Percentiles rank a stretch among this genome's conserved stretches.
These are phyloP conservation scores for Microctonus brassicae DNA, from an alignment of 2,888 invertebrate genomes.

Conservation along the genomic window DNA sequence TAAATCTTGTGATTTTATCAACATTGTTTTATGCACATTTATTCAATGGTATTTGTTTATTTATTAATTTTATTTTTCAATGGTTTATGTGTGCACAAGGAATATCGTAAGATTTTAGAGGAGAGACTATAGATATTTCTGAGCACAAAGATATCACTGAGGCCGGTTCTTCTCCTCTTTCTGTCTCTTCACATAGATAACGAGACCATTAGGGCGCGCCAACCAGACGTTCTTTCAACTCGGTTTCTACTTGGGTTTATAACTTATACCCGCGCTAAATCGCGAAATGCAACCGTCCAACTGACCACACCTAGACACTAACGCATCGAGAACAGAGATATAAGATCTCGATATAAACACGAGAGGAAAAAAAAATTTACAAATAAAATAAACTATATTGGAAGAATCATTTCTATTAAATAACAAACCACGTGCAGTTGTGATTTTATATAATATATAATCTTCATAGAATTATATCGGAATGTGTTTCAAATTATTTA, in stretches of 20 bases:
- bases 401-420: constrained; percentile 11
- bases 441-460: not conserved
- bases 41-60: constrained; percentile 15
- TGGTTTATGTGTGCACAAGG: not conserved
- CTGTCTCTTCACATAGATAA: constrained; percentile 38
- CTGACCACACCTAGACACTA: constrained; percentile 21
- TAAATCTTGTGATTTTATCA: constrained; percentile 2
- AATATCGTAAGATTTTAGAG: constrained; percentile 15
- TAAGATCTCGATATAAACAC: not conserved
- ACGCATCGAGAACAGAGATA: not conserved
- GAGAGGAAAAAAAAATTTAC: not conserved
- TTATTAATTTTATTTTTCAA: too few species aligned
- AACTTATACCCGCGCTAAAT: constrained; percentile 15
- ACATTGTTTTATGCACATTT: not conserved
- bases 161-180: constrained; percentile 8
- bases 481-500: not conserved
- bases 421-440: constrained; percentile 1
- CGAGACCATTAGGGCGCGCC: constrained; percentile 48
- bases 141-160: constrained; percentile 1
- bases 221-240: constrained; percentile 30
- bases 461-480: not conserved
- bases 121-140: constrained; percentile 31
- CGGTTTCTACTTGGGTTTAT: not conserved
- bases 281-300: constrained; percentile 9
- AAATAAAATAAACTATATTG: not conserved